A percentile compares a stretch with the other conserved stretches of the same genome.
phyloP scores from a whole-genome alignment of 2,797 vertebrate species.

The Pangasius mekongensis region DNA sequence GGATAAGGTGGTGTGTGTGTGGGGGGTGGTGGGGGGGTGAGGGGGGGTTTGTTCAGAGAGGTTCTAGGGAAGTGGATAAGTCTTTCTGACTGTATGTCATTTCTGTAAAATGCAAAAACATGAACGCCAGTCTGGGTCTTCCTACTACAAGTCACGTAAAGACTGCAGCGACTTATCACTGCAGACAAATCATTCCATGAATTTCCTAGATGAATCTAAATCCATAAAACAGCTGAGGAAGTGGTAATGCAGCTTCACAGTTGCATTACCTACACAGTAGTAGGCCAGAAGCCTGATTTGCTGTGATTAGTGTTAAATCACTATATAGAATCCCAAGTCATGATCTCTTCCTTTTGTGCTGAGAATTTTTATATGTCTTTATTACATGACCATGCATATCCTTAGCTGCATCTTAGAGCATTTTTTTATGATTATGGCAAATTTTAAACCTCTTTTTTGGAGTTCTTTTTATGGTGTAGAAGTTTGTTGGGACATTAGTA shows the following conservation, averaged over 20 bases:
- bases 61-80: background rate
- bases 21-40: background rate
- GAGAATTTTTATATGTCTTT: constrained; percentile 62
- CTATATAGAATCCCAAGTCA: constrained; percentile 13
- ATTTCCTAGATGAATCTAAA: background rate
- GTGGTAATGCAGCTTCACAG: background rate
- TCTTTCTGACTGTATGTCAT: constrained; percentile 16
- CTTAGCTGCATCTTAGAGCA: constrained; percentile 68
- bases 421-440: constrained; percentile 67
- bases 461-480: background rate
- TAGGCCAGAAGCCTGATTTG: background rate
- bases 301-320: background rate
- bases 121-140: background rate
- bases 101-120: background rate
- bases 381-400: constrained; percentile 72
- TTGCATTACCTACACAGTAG: background rate
- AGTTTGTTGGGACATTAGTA: constrained; percentile 35
- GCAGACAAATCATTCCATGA: background rate
- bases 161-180: background rate
- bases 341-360: constrained; percentile 3
- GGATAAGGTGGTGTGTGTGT: constrained; percentile 57
- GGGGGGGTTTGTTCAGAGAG: background rate
- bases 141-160: background rate
- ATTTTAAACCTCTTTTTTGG: background rate
- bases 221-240: background rate